Percentiles rank a stretch among this genome's conserved stretches.
Evolutionary conservation across 23 tunicate genomes (phyloP).

Genomic region (Botrylloides violaceus): DNA sequence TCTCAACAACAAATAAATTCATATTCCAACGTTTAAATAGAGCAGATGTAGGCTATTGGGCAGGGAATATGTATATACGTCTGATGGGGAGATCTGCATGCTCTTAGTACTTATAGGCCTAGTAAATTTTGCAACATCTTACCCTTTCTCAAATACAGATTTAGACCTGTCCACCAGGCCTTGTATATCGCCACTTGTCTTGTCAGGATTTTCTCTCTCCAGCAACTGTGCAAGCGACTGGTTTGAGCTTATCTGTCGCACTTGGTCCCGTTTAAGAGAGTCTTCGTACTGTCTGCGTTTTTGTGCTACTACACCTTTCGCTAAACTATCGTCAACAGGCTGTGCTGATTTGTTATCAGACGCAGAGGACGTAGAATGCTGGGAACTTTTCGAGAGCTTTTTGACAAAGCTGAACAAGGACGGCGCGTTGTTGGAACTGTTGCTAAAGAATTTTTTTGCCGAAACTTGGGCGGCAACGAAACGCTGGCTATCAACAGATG

Average conservation of each 20-base stretch:
- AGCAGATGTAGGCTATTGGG: too few relatives aligned
- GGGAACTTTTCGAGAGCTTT: constrained; percentile 9
- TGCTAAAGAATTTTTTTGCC: constrained; percentile 1
- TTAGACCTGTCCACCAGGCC: constrained; percentile 23
- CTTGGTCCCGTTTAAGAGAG: neutral
- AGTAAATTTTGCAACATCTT: too few relatives aligned
- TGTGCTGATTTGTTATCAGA: neutral
- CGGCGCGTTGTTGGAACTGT: neutral
- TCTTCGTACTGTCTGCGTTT: constrained; percentile 19
- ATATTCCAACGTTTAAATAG: too few relatives aligned
- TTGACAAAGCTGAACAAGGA: constrained; percentile 14
- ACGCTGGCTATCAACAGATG: neutral
- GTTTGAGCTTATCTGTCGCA: neutral
- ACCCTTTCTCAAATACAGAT: constrained; percentile 19
- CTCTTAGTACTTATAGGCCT: too few relatives aligned
- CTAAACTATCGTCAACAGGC: neutral
- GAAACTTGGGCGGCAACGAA: neutral
- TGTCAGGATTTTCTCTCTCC: constrained; percentile 4
- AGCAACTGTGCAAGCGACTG: neutral
- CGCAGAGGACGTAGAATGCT: constrained; percentile 12
- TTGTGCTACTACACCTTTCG: constrained; percentile 12
- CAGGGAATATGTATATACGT: too few relatives aligned
- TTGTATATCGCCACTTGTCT: neutral
- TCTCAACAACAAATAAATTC: too few relatives aligned
- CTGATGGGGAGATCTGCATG: too few relatives aligned